Evolutionary conservation across 1,140 invertebrate species (phyloP).

Genomic region (Bombus confusus): DNA sequence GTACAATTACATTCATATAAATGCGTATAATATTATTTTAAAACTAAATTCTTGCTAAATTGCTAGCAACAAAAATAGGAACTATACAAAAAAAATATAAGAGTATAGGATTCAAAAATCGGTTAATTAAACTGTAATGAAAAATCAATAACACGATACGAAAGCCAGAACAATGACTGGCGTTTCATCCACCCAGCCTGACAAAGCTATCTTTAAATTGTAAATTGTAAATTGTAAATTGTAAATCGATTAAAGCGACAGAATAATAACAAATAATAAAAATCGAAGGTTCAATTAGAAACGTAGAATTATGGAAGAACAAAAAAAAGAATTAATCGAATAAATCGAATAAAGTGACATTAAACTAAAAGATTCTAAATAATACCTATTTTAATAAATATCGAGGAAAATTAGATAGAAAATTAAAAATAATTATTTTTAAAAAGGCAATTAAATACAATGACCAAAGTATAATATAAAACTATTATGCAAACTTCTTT

Average conservation of each 20-base stretch:
- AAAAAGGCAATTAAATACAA: not conserved
- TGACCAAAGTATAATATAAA: not conserved
- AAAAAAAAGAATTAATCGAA: not conserved
- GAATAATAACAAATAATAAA: not conserved
- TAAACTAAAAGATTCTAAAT: not conserved
- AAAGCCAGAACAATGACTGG: not conserved
- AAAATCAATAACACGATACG: slow-evolving; percentile 42
- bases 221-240: too few species aligned
- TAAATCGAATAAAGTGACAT: not conserved
- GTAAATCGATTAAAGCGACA: not conserved
- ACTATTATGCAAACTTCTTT: not conserved
- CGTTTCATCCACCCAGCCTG: not conserved
- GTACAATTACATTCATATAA: not conserved
- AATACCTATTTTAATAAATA: not conserved
- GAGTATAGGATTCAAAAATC: not conserved
- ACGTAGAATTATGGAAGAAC: not conserved
- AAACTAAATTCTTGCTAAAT: not conserved
- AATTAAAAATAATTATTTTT: not conserved
- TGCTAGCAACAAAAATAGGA: not conserved
- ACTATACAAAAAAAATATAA: not conserved
- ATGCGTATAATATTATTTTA: not conserved
- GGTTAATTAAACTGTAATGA: slow-evolving; percentile 8
- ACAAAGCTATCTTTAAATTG: not conserved
- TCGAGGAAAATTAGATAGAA: not conserved
- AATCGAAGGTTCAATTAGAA: not conserved